Evolutionary conservation across 1,140 invertebrate genomes (phyloP).

Genomic region (Drosophila truncata): DNA sequence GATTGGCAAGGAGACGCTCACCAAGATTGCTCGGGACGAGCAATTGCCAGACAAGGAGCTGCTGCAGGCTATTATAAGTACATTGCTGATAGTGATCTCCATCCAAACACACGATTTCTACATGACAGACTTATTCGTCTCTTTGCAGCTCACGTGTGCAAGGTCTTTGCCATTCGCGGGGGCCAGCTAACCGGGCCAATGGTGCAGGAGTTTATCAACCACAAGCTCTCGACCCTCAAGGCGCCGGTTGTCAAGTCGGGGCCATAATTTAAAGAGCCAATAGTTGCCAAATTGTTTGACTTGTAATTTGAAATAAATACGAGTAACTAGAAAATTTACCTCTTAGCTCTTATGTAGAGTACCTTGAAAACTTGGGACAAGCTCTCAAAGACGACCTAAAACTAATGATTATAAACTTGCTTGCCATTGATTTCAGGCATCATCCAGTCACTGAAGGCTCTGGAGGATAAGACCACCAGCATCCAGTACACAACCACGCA

Average conservation of each 20-base stretch:
- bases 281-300: conserved; percentile 43
- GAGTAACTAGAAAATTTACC: conserved; percentile 29
- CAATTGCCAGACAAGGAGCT: conserved; percentile 31
- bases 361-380: conserved; percentile 11
- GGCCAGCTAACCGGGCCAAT: conserved; percentile 40
- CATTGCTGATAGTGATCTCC: conserved; percentile 1
- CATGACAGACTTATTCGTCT: not conserved
- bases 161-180: conserved; percentile 72
- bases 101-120: not conserved
- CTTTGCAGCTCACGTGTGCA: conserved; percentile 75
- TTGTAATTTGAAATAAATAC: conserved; percentile 56
- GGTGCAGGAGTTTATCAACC: conserved; percentile 66
- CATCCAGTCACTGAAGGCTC: conserved; percentile 67
- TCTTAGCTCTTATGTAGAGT: conserved; percentile 19
- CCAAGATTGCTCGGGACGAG: conserved; percentile 47
- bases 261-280: conserved; percentile 24
- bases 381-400: not conserved
- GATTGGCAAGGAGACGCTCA: conserved; percentile 66
- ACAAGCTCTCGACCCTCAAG: conserved; percentile 67
- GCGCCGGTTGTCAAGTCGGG: conserved; percentile 5
- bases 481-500: conserved; percentile 81
- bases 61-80: conserved; percentile 80
- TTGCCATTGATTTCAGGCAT: conserved; percentile 59
- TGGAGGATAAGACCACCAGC: conserved; percentile 70
- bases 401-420: conserved; percentile 2